Conservation (phyloP, 2,113 vertebrate genomes). For the Stigmatopora argus region DNA sequence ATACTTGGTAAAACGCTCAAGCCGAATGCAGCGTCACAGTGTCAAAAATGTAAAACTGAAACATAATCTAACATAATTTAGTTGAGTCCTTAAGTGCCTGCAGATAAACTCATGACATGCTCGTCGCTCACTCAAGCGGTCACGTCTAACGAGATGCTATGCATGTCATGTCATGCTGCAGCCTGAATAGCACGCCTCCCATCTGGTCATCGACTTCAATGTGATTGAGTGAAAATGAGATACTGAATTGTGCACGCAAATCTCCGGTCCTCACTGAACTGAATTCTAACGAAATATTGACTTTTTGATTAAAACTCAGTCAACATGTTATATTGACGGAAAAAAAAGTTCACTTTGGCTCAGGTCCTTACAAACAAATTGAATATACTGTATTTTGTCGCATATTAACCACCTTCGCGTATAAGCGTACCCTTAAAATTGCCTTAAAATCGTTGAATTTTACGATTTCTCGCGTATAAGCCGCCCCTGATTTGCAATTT, state of each 20-base stretch:
- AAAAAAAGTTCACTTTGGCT: not conserved
- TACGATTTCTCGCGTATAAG: too few species aligned
- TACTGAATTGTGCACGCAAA: not conserved
- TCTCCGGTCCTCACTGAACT: not conserved
- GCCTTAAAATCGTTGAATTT: too few species aligned
- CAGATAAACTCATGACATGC: slow-evolving; percentile 3
- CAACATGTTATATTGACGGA: not conserved
- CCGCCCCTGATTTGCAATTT: too few species aligned
- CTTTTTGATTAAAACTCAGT: not conserved
- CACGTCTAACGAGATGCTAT: slow-evolving; percentile 6
- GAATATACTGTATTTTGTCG: too few species aligned
- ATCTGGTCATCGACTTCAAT: not conserved
- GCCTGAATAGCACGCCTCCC: not conserved
- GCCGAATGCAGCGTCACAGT: not conserved
- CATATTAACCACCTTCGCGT: too few species aligned
- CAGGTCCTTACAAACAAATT: not conserved
- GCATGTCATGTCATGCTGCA: slow-evolving; percentile 2
- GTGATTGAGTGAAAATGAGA: not conserved
- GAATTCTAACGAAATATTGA: not conserved
- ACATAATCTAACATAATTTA: slow-evolving; percentile 1
- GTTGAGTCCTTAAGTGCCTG: not conserved
- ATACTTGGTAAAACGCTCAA: not conserved
- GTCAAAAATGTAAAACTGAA: not conserved
- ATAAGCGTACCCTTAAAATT: too few species aligned
- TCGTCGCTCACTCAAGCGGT: slow-evolving; percentile 3